Conservation (phyloP, 2,113 vertebrate species). For the Vanacampus margaritifer region DNA sequence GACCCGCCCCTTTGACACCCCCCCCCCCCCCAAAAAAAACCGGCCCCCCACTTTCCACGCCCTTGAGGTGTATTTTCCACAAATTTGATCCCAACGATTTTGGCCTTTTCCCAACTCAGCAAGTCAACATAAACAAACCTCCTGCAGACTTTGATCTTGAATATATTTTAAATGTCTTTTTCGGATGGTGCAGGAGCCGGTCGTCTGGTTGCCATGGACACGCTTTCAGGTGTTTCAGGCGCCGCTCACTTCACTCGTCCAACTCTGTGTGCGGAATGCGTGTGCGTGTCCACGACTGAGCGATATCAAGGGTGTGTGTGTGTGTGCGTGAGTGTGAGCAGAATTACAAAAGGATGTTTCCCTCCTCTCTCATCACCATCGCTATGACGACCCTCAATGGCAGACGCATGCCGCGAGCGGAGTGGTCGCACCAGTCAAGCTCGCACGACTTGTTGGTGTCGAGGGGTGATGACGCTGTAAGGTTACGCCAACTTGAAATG, state of each 20-base stretch:
- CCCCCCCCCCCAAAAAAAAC: too few species aligned
- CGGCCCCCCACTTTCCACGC: too few species aligned
- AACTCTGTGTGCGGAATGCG: conserved; percentile 15
- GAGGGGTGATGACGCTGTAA: not conserved
- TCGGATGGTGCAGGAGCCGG: conserved; percentile 14
- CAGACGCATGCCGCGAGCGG: conserved; percentile 11
- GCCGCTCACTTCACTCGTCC: conserved; percentile 26
- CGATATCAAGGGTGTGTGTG: conserved; percentile 25
- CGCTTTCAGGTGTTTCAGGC: conserved; percentile 50
- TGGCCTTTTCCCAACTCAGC: not conserved
- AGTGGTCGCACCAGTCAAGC: conserved; percentile 20
- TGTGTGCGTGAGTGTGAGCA: conserved; percentile 14
- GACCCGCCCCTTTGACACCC: too few species aligned
- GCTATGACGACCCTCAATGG: not conserved
- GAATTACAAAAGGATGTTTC: conserved; percentile 5
- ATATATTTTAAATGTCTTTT: not conserved
- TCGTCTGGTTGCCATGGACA: conserved; percentile 55
- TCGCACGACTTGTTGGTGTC: conserved; percentile 5
- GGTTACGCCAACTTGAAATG: conserved; percentile 27
- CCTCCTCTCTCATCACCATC: not conserved
- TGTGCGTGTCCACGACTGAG: conserved; percentile 8
- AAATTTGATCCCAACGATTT: not conserved
- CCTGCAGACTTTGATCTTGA: not conserved
- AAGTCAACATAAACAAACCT: conserved; percentile 1
- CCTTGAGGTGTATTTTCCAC: too few species aligned